phyloP scores from a whole-genome alignment of 2,113 vertebrate species.

The Amblyopsis rosae region DNA sequence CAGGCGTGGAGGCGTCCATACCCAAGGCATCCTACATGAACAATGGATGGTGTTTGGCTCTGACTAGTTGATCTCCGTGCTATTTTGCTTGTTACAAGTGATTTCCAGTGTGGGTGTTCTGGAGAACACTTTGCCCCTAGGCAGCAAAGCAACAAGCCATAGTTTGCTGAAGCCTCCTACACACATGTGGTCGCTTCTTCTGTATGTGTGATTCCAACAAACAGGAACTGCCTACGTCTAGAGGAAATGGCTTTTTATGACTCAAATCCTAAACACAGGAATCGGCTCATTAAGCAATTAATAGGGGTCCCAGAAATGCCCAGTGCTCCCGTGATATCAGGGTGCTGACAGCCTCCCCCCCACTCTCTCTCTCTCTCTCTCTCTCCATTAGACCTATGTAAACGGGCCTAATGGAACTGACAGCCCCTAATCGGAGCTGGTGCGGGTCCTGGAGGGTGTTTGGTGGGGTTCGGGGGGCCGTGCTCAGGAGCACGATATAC shows the following conservation, averaged over 20 bases:
- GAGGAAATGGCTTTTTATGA: conserved; percentile 73
- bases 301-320: conserved; percentile 61
- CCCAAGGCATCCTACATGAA: background rate
- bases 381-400: conserved; percentile 23
- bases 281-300: conserved; percentile 72
- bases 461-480: conserved; percentile 24
- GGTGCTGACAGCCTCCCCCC: conserved; percentile 41
- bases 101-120: conserved; percentile 59
- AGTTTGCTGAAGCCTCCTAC: conserved; percentile 54
- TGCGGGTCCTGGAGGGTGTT: conserved; percentile 20
- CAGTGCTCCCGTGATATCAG: conserved; percentile 33
- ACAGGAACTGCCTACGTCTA: conserved; percentile 59
- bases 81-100: conserved; percentile 48
- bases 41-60: conserved; percentile 25
- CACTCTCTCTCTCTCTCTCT: conserved; percentile 15
- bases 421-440: conserved; percentile 35
- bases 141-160: conserved; percentile 54
- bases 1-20: conserved; percentile 24
- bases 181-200: conserved; percentile 53
- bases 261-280: conserved; percentile 71
- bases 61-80: conserved; percentile 33
- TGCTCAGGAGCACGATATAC: conserved; percentile 32
- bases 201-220: conserved; percentile 58
- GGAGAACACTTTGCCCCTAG: conserved; percentile 54
- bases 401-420: conserved; percentile 38